These are phyloP conservation scores for Ciconia stormi DNA, from an alignment of 2,113 vertebrate species.

Conservation along the genomic window DNA sequence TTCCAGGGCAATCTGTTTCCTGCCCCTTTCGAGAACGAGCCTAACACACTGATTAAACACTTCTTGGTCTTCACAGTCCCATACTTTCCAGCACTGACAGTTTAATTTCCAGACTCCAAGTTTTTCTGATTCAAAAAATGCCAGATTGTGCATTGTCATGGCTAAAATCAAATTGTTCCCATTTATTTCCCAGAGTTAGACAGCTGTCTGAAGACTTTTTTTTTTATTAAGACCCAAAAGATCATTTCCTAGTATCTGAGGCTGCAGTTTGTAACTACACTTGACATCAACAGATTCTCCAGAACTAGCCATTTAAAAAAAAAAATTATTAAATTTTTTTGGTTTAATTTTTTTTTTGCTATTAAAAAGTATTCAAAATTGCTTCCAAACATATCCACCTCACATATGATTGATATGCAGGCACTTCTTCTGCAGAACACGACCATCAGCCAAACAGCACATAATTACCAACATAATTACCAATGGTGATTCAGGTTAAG, in stretches of 20 bases:
- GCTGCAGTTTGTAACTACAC: not conserved
- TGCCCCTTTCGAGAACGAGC: slow-evolving; percentile 45
- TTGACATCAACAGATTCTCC: slow-evolving; percentile 16
- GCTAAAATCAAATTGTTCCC: slow-evolving; percentile 73
- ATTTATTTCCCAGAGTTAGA: slow-evolving; percentile 66
- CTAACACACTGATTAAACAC: slow-evolving; percentile 72
- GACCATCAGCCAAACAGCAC: not conserved
- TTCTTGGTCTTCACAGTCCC: slow-evolving; percentile 63
- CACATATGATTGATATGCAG: not conserved
- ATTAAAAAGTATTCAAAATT: not conserved
- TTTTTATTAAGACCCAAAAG: slow-evolving; percentile 49
- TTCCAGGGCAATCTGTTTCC: slow-evolving; percentile 65
- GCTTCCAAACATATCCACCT: not conserved
- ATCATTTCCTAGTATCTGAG: slow-evolving; percentile 48
- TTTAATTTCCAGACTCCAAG: slow-evolving; percentile 77
- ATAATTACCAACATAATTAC: not conserved
- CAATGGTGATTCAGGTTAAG: not conserved
- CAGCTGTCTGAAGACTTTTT: slow-evolving; percentile 45
- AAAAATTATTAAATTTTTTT: not conserved
- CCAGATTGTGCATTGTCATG: slow-evolving; percentile 70
- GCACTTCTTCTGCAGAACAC: not conserved
- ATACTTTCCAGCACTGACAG: slow-evolving; percentile 76
- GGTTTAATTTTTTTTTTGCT: not conserved
- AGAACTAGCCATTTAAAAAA: not conserved
- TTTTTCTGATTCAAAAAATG: slow-evolving; percentile 75